These are phyloP conservation scores for Agapetus fuscipes DNA, from an alignment of 2,888 invertebrate genomes.

Conservation along the genomic window DNA sequence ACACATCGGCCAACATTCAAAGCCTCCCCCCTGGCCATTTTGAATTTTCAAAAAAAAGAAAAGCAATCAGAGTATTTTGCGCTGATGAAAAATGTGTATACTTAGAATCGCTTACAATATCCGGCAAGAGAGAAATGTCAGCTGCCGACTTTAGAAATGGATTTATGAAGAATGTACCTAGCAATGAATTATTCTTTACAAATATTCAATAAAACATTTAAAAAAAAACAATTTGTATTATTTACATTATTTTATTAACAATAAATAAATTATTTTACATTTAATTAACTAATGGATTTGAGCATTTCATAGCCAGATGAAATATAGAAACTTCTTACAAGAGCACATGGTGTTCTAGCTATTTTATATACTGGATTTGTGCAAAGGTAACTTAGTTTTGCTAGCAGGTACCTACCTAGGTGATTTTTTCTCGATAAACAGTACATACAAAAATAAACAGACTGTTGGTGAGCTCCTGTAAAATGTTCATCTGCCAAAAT, in stretches of 20 bases:
- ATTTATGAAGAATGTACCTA: constrained; percentile 54
- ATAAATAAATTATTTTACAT: no score
- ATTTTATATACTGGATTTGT: no score
- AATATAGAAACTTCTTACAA: no score
- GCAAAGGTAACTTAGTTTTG: no score
- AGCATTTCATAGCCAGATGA: no score
- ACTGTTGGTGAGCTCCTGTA: no score
- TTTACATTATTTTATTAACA: constrained; percentile 3
- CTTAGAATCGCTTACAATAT: constrained; percentile 53
- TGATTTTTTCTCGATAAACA: no score
- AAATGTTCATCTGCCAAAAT: no score
- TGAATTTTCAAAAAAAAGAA: constrained; percentile 46
- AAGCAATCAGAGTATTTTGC: constrained; percentile 57
- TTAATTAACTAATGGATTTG: no score
- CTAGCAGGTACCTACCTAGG: no score
- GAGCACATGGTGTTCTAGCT: no score
- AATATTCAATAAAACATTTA: constrained; percentile 1
- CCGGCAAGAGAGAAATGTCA: constrained; percentile 61
- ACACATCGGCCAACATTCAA: constrained; percentile 19
- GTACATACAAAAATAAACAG: no score
- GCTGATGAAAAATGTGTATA: constrained; percentile 53
- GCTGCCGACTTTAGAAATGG: constrained; percentile 82
- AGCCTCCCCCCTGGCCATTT: constrained; percentile 44
- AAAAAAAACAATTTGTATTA: background rate
- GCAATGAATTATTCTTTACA: constrained; percentile 19